A percentile compares a stretch with the other conserved stretches of the same genome.
Evolutionary conservation across 2,113 vertebrate species (phyloP).

Genomic region (Tinamus guttatus): DNA sequence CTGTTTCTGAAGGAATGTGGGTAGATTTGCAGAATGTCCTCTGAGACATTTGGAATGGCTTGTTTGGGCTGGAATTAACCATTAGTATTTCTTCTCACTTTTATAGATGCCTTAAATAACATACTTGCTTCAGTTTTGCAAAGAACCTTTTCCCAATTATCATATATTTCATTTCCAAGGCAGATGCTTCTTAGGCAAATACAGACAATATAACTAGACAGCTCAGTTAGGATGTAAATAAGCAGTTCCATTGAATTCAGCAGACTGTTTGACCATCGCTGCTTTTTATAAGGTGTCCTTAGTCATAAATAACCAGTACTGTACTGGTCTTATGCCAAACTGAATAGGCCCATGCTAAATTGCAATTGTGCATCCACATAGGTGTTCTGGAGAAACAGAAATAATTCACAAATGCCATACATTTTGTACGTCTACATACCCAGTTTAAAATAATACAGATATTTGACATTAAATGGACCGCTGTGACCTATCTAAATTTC

Average conservation of each 20-base stretch:
- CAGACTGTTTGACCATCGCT: neutral
- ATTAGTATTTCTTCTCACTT: neutral
- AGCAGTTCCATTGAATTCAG: neutral
- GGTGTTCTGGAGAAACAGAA: neutral
- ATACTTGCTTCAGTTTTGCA: neutral
- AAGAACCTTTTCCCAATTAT: neutral
- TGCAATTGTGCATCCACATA: neutral
- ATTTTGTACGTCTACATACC: neutral
- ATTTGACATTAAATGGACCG: constrained; percentile 63
- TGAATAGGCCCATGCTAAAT: neutral
- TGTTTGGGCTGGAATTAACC: neutral
- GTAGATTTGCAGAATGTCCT: neutral
- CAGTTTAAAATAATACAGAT: constrained; percentile 47
- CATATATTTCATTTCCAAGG: neutral
- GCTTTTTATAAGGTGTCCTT: neutral
- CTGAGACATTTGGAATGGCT: too few species aligned
- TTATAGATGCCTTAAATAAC: neutral
- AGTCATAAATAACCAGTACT: neutral
- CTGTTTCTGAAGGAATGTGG: neutral
- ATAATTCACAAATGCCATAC: neutral
- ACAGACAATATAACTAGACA: too few species aligned
- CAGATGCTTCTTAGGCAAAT: neutral
- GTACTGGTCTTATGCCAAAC: neutral
- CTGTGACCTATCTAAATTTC: constrained; percentile 68
- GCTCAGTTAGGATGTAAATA: neutral